Evolutionary conservation across 2,888 invertebrate genomes (phyloP), one percentile per base, ranked within the genome.

Genomic region (Epistrophe eligans): DNA sequence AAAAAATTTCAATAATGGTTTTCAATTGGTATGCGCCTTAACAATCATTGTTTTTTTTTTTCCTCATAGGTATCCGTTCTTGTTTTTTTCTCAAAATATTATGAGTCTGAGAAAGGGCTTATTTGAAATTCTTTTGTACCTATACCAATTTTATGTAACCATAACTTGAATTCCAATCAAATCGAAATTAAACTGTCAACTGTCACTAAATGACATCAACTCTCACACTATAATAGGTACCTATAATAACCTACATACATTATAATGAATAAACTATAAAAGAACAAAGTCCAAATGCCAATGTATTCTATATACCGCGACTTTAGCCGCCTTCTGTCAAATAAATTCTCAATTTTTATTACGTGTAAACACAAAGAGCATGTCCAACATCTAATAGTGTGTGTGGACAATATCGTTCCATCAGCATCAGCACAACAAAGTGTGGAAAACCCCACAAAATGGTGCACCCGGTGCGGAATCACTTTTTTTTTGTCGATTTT

Each of bases 311-410:
- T 13, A 24, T 24, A 52, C 15, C 24, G 38, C 38, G 15, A 64
- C 52, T 66, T 35, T 35, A 72, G 11, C 50, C 72, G 28, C 50
- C 71, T 32, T 66, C 17, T 66, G 74, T 77, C 76, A 71, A 90
- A 91, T 91, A 91, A 90, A 91, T 91, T 91, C 90, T 91, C 89
- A 89, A 90, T 90, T 91, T 91, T 91, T 90, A 91, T 91, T 91
- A 91, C 91, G 89, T 88, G 88, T 82, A 88, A 88, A 89, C 89
- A 89, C 67, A 71, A 88, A 89, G 88, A 89, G 88, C 89, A 85
- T 79, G 80, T 85, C 81, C 80, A 62, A 77, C 55, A 81, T n/a
- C n/a, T 55, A 71, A 55, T 52, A 10, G 15, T 15, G 5, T 15
- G 5, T 43, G 43, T 24, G 15, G 43, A 43, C 15, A 45, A 24